These are phyloP conservation scores for Cephus pygmeus DNA, from an alignment of 2,888 invertebrate genomes.

Conservation along the genomic window DNA sequence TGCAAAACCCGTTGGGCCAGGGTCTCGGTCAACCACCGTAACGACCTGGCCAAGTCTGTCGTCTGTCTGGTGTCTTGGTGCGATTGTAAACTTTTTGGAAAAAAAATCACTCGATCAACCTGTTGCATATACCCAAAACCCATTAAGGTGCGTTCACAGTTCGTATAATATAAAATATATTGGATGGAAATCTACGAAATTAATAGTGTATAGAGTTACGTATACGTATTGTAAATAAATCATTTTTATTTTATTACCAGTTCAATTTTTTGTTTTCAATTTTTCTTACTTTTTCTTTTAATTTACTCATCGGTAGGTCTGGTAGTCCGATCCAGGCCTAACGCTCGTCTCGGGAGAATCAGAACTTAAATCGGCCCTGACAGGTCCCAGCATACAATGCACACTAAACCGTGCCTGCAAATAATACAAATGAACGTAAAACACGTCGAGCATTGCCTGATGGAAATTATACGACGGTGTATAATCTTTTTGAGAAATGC, in stretches of 20 bases:
- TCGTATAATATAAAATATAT: not conserved
- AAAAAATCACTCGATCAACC: not conserved
- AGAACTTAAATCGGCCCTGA: not conserved
- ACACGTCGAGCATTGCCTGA: not conserved
- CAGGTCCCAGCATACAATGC: not conserved
- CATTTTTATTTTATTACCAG: not conserved
- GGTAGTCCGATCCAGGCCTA: not conserved
- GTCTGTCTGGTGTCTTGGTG: not conserved
- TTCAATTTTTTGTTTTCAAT: not conserved
- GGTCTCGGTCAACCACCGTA: not conserved
- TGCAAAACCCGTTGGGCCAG: not conserved
- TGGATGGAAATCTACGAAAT: not conserved
- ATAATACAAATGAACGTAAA: slow-evolving; percentile 1
- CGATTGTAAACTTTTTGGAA: not conserved
- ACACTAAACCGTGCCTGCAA: not conserved
- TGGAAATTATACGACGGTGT: slow-evolving; percentile 1
- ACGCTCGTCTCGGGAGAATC: not conserved
- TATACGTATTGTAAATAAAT: too few relatives aligned
- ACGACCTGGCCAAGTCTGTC: not conserved
- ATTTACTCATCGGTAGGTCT: not conserved
- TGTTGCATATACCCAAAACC: not conserved
- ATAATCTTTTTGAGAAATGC: not conserved
- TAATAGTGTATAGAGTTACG: too few relatives aligned
- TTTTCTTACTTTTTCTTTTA: not conserved
- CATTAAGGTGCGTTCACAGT: not conserved